phyloP scores from a whole-genome alignment of 53 echinoderm and acorn worm species.

The Hippasteria phrygiana region DNA sequence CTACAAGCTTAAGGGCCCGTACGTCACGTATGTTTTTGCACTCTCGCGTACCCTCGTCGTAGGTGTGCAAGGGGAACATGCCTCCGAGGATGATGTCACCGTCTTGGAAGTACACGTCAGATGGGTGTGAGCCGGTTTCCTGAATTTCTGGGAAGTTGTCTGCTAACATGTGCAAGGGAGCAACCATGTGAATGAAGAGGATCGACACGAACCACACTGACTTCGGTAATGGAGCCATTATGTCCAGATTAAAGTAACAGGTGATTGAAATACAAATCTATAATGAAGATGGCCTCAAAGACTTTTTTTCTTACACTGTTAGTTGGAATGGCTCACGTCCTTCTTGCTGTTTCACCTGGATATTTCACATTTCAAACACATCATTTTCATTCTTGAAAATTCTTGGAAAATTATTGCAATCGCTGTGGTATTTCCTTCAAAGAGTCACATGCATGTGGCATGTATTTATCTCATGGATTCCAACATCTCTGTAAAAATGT shows the following conservation, averaged over 20 bases:
- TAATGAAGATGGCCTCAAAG: too few relatives aligned
- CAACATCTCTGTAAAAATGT: too few relatives aligned
- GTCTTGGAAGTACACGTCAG: slow-evolving; percentile 75
- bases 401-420: too few relatives aligned
- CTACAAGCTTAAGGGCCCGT: slow-evolving; percentile 77
- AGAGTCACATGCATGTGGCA: too few relatives aligned
- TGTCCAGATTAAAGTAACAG: too few relatives aligned
- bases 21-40: slow-evolving; percentile 73
- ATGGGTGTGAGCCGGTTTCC: too few relatives aligned
- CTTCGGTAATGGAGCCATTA: too few relatives aligned
- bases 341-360: too few relatives aligned
- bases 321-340: background rate
- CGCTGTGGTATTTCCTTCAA: too few relatives aligned
- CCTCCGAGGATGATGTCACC: slow-evolving; percentile 90
- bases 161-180: background rate
- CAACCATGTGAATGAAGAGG: background rate
- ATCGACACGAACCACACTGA: too few relatives aligned
- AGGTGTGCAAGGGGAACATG: slow-evolving; percentile 84
- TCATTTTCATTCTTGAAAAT: background rate
- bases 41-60: slow-evolving; percentile 29
- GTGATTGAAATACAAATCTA: too few relatives aligned
- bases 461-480: too few relatives aligned
- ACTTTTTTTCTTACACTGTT: background rate
- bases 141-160: background rate
- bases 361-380: background rate